Conservation (phyloP, 1,140 invertebrate genomes). For the Ctenoplectra terminalis region DNA sequence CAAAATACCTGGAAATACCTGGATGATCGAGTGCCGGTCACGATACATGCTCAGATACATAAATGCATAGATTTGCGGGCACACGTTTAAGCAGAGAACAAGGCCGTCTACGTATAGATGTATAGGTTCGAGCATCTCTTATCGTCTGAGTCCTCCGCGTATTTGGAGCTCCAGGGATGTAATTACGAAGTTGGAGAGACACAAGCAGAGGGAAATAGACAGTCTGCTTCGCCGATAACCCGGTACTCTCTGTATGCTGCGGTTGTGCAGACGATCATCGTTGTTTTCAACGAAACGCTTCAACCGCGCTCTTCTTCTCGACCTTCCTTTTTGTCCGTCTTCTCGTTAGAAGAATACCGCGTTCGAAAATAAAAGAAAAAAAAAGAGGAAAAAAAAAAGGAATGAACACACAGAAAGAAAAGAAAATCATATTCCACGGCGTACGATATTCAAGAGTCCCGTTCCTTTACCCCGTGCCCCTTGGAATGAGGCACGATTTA, state of each 20-base stretch:
- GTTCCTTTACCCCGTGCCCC: neutral
- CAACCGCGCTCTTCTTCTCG: neutral
- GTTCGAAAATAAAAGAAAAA: neutral
- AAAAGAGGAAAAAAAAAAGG: neutral
- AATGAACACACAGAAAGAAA: neutral
- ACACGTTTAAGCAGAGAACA: neutral
- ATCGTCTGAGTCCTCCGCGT: constrained; percentile 48
- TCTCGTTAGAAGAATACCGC: neutral
- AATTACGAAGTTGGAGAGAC: constrained; percentile 58
- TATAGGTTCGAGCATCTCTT: constrained; percentile 38
- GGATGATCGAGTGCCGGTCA: neutral
- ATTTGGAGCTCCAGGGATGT: constrained; percentile 47
- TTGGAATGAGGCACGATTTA: neutral
- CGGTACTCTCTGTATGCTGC: neutral
- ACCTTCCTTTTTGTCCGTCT: neutral
- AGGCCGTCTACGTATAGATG: neutral
- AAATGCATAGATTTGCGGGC: constrained; percentile 8
- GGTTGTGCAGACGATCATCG: constrained; percentile 38
- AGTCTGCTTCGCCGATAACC: constrained; percentile 27
- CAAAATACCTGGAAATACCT: neutral
- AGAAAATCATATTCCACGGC: neutral
- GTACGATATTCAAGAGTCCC: constrained; percentile 19
- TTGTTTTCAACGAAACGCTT: constrained; percentile 51
- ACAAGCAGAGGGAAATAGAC: constrained; percentile 13
- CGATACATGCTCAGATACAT: neutral